Conservation (phyloP, 2,888 invertebrate genomes). For the Caenorhabditis sp. region DNA sequence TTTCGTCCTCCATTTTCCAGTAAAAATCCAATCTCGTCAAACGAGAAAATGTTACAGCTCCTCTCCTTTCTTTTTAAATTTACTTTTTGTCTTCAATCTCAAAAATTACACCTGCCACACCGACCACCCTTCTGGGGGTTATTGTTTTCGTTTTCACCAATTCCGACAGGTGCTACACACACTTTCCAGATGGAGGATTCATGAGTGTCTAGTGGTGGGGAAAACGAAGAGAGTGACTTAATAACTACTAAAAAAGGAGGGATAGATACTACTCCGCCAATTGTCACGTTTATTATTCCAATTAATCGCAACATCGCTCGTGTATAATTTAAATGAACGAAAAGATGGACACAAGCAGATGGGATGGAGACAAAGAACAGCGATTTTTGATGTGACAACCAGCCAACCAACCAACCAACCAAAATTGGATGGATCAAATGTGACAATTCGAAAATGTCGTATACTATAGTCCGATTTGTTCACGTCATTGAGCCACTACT, state of each 20-base stretch:
- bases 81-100: background rate
- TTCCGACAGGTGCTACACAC: constrained; percentile 27
- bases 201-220: background rate
- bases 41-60: background rate
- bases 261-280: background rate
- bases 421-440: background rate
- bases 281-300: background rate
- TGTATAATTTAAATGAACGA: background rate
- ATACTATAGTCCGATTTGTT: too few relatives aligned
- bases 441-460: background rate
- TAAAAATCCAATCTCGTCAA: background rate
- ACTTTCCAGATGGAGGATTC: constrained; percentile 17
- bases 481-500: background rate
- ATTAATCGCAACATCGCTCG: background rate
- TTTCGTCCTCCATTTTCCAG: background rate
- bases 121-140: background rate
- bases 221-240: background rate
- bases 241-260: background rate
- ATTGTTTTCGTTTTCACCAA: constrained; percentile 13
- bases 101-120: background rate
- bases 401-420: background rate
- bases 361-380: background rate
- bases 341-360: background rate
- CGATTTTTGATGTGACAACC: background rate
- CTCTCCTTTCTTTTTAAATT: background rate